Conservation (phyloP, 1,140 invertebrate genomes). For the Scaptomyza pallida region DNA sequence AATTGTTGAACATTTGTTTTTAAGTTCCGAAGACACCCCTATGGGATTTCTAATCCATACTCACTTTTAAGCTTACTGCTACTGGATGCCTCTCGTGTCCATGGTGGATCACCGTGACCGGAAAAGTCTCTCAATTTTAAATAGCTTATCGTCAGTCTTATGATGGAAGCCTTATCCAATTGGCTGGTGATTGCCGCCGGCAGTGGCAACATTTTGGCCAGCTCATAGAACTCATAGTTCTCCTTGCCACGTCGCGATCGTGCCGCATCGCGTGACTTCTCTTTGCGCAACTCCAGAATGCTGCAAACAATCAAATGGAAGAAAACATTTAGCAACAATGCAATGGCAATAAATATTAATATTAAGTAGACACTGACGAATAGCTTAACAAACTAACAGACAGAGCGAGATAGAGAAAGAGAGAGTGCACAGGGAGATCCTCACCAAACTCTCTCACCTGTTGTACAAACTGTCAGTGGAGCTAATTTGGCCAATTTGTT, state of each 20-base stretch:
- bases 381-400: slow-evolving; percentile 4
- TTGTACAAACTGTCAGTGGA: slow-evolving; percentile 54
- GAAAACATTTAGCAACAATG: slow-evolving; percentile 22
- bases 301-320: slow-evolving; percentile 87
- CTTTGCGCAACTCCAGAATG: slow-evolving; percentile 97
- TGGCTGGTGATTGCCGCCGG: slow-evolving; percentile 98
- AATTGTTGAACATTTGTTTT: too few species aligned
- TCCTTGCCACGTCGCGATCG: slow-evolving; percentile 97
- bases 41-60: too few species aligned
- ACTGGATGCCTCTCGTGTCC: slow-evolving; percentile 91
- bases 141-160: slow-evolving; percentile 98
- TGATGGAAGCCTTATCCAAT: slow-evolving; percentile 99
- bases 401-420: background rate
- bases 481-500: slow-evolving; percentile 66
- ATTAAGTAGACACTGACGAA: slow-evolving; percentile 77
- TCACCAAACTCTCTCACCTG: slow-evolving; percentile 33
- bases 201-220: slow-evolving; percentile 98
- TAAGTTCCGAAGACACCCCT: too few species aligned
- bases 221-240: slow-evolving; percentile 99
- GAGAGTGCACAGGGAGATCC: slow-evolving; percentile 16
- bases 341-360: slow-evolving; percentile 51
- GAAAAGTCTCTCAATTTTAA: slow-evolving; percentile 98
- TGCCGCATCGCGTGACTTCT: slow-evolving; percentile 98
- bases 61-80: slow-evolving; percentile 94
- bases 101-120: slow-evolving; percentile 96